Conservation (phyloP, 2,113 vertebrate genomes). For the Meriones unguiculatus region DNA sequence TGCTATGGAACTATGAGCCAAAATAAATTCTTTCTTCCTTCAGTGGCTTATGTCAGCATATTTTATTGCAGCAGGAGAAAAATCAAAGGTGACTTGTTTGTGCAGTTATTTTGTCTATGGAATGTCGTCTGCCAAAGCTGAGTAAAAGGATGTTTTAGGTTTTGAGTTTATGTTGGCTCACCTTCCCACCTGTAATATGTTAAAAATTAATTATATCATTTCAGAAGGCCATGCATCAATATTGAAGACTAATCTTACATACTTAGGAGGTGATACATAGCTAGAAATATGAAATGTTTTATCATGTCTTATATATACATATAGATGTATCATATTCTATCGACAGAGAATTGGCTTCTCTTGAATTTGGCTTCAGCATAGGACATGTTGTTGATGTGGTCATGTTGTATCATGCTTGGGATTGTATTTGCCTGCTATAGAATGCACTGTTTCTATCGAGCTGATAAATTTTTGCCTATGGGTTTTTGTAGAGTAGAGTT, state of each 20-base stretch:
- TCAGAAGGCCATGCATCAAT: conserved; percentile 53
- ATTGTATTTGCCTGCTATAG: background rate
- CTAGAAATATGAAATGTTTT: background rate
- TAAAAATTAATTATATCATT: conserved; percentile 29
- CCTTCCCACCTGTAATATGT: background rate
- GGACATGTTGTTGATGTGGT: background rate
- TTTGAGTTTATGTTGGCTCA: background rate
- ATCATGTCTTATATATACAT: background rate
- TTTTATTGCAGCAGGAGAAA: background rate
- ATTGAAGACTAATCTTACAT: background rate
- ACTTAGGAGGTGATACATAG: conserved; percentile 13
- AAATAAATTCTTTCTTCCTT: background rate
- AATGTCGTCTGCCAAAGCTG: conserved; percentile 2
- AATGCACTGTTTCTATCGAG: background rate
- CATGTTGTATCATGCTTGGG: background rate
- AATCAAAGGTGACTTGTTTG: background rate
- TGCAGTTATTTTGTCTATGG: conserved; percentile 31
- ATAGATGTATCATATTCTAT: background rate
- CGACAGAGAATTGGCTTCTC: background rate
- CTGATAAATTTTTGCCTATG: background rate
- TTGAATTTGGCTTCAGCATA: conserved; percentile 49
- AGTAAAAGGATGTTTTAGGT: background rate
- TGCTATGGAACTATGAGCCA: background rate
- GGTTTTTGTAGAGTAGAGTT: background rate
- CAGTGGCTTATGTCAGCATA: background rate